A percentile compares a stretch with the other conserved stretches of the same genome.
These are phyloP conservation scores for Diacarnus erythraeanus DNA, from an alignment of 37 sponge, comb jelly and placozoan species.

Conservation along the genomic window DNA sequence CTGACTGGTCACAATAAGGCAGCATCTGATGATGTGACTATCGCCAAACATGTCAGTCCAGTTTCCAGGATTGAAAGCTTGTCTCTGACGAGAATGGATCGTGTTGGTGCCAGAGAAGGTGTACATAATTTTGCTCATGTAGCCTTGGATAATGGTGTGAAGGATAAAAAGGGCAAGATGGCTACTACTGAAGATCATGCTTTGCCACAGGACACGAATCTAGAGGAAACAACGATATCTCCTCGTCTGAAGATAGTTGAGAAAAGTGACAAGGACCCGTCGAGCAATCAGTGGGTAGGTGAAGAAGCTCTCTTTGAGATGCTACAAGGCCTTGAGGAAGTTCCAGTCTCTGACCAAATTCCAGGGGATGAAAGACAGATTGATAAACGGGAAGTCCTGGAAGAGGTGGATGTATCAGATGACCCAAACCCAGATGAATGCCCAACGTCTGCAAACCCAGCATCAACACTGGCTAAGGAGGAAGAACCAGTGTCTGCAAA, in stretches of 20 bases:
- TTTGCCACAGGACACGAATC: background rate
- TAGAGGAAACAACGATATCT: background rate
- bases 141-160: background rate
- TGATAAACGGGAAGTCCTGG: too few relatives aligned
- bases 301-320: conserved; percentile 13
- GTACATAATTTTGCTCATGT: background rate
- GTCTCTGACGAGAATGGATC: background rate
- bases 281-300: background rate
- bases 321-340: background rate
- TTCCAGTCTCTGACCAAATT: too few relatives aligned
- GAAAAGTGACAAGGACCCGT: background rate
- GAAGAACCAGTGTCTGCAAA: too few relatives aligned
- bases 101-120: background rate
- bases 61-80: background rate
- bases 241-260: conserved; percentile 3
- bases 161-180: background rate
- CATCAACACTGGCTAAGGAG: too few relatives aligned
- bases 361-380: too few relatives aligned
- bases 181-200: background rate
- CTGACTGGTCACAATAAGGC: background rate
- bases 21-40: conserved; percentile 9
- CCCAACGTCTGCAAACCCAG: too few relatives aligned
- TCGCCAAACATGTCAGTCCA: too few relatives aligned
- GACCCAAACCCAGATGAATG: too few relatives aligned
- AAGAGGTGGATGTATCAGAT: too few relatives aligned